Percentiles rank a stretch among this genome's conserved stretches.
Evolutionary conservation across 2,797 vertebrate species (phyloP).

Genomic region (Cryptoprocta ferox): DNA sequence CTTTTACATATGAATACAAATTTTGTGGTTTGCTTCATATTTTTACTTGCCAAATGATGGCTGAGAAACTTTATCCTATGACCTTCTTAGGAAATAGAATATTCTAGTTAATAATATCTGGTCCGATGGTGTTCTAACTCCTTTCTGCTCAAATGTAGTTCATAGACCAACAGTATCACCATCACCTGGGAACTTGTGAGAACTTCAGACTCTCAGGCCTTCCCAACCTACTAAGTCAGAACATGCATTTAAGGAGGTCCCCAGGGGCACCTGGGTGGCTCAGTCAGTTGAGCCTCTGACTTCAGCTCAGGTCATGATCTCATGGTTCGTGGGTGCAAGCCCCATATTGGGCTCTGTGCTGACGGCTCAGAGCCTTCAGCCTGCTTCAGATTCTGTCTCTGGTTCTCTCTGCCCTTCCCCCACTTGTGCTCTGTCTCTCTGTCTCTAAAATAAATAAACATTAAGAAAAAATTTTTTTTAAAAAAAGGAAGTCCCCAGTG

Average conservation of each 20-base stretch:
- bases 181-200: neutral
- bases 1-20: conserved; percentile 47
- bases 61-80: neutral
- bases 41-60: neutral
- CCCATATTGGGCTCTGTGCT: too few relatives aligned
- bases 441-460: too few relatives aligned
- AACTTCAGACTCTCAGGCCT: neutral
- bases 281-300: too few relatives aligned
- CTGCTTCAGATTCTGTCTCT: too few relatives aligned
- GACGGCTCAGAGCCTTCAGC: too few relatives aligned
- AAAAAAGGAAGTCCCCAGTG: neutral
- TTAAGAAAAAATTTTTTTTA: too few relatives aligned
- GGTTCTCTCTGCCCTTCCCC: too few relatives aligned
- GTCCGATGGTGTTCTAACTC: neutral
- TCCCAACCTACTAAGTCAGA: neutral
- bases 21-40: neutral
- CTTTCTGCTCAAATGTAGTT: neutral
- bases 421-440: too few relatives aligned
- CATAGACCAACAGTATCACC: neutral
- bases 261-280: neutral
- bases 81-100: neutral
- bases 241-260: neutral
- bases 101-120: neutral
- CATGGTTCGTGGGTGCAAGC: too few relatives aligned
- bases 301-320: too few relatives aligned